A percentile compares a stretch with the other conserved stretches of the same genome.
phyloP scores from a whole-genome alignment of 2,888 invertebrate genomes.

The Cremastinae sp. region DNA sequence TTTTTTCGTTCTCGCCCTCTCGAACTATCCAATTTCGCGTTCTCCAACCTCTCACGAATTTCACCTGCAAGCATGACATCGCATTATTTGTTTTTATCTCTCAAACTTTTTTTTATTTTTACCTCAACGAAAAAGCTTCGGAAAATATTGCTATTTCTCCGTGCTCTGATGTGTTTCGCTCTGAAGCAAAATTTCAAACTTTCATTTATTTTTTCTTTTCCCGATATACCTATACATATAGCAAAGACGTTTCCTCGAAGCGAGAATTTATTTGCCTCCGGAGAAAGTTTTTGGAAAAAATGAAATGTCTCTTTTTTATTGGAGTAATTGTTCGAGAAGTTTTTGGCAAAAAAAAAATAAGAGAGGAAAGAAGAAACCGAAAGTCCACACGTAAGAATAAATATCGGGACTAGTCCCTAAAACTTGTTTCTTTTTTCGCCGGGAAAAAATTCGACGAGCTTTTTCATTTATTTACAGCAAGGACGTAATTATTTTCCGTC shows the following conservation, averaged over 20 bases:
- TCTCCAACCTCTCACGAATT: conserved; percentile 15
- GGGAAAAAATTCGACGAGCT: conserved; percentile 42
- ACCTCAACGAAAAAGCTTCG: too few species aligned
- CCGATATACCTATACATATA: too few species aligned
- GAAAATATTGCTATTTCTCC: too few species aligned
- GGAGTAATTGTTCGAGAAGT: conserved; percentile 23
- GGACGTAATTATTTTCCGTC: conserved; percentile 36
- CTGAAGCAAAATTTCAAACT: too few species aligned
- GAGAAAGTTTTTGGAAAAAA: conserved; percentile 12
- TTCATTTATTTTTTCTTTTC: too few species aligned
- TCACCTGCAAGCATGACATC: not conserved
- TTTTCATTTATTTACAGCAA: conserved; percentile 73
- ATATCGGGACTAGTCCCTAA: conserved; percentile 41
- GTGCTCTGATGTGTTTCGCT: too few species aligned
- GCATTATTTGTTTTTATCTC: not conserved
- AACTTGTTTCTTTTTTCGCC: conserved; percentile 31
- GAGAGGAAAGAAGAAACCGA: too few species aligned
- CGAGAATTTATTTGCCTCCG: not conserved
- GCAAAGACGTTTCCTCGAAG: not conserved
- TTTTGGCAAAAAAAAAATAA: conserved; percentile 9
- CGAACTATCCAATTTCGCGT: conserved; percentile 31
- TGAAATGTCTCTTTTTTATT: conserved; percentile 22
- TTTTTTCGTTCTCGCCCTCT: too few species aligned
- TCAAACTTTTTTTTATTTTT: too few species aligned
- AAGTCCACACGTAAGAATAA: not conserved